phyloP scores from a whole-genome alignment of 2,888 invertebrate species.

The Actias luna region DNA sequence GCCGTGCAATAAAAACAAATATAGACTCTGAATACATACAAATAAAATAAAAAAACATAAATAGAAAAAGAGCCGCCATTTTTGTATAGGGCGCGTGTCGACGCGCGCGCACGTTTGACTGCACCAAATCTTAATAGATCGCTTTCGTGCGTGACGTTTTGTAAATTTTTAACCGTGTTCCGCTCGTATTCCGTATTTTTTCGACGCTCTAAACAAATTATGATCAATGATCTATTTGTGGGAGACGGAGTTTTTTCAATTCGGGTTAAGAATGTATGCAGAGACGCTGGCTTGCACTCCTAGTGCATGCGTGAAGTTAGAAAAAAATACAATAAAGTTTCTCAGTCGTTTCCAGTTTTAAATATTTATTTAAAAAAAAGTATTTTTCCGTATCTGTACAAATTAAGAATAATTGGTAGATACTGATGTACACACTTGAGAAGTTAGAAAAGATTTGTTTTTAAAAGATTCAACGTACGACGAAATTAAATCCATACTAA shows the following conservation, averaged over 20 bases:
- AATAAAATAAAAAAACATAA: conserved; percentile 68
- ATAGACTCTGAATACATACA: conserved; percentile 65
- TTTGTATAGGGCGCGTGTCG: conserved; percentile 31
- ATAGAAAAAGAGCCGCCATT: conserved; percentile 52
- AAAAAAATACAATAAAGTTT: background rate
- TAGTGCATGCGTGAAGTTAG: background rate
- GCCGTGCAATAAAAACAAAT: conserved; percentile 77
- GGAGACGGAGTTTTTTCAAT: conserved; percentile 15
- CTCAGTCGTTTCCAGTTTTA: background rate
- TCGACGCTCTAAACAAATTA: conserved; percentile 41
- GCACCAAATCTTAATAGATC: conserved; percentile 74
- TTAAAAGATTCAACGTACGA: too few species aligned
- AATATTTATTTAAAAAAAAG: background rate
- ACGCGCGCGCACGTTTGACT: conserved; percentile 60
- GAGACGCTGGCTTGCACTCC: background rate
- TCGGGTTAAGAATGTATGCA: conserved; percentile 12
- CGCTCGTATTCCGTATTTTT: conserved; percentile 32
- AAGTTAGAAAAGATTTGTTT: too few species aligned
- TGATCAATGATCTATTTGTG: conserved; percentile 49
- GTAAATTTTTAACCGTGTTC: conserved; percentile 39
- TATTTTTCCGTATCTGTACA: too few species aligned
- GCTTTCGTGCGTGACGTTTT: conserved; percentile 73
- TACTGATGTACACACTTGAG: too few species aligned
- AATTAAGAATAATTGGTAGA: too few species aligned
- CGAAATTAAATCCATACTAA: too few species aligned